phyloP scores from a whole-genome alignment of 1,140 invertebrate genomes.

The Neotoxoptera formosana region DNA sequence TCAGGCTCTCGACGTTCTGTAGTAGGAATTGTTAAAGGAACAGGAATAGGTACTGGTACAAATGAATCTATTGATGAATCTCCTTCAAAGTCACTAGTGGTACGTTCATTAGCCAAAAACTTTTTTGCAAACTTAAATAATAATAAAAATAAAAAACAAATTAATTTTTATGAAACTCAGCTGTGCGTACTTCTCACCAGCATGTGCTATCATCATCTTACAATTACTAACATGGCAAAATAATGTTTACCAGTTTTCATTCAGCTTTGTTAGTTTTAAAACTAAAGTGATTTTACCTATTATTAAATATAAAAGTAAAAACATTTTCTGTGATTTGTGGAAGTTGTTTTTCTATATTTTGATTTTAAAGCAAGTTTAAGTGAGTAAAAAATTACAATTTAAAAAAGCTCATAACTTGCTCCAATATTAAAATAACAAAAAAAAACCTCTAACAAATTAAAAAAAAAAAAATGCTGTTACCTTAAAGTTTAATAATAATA shows the following conservation, averaged over 20 bases:
- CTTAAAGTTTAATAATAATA: not conserved
- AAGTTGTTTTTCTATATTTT: not conserved
- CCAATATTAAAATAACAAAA: not conserved
- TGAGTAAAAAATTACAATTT: not conserved
- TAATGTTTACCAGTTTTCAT: not conserved
- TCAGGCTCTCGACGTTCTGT: slow-evolving; percentile 40
- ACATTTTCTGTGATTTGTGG: too few relatives aligned
- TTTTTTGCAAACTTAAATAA: slow-evolving; percentile 55
- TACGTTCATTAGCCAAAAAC: slow-evolving; percentile 36
- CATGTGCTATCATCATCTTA: not conserved
- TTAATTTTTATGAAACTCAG: not conserved
- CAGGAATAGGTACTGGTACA: not conserved
- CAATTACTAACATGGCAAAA: not conserved
- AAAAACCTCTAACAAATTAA: not conserved
- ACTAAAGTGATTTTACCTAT: not conserved
- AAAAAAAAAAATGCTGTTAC: not conserved
- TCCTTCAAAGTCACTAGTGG: slow-evolving; percentile 42
- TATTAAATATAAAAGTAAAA: too few relatives aligned
- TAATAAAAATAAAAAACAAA: not conserved
- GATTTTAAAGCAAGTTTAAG: not conserved
- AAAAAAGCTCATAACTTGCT: not conserved
- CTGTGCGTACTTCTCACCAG: not conserved
- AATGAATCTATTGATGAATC: slow-evolving; percentile 53
- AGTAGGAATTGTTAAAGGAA: slow-evolving; percentile 30
- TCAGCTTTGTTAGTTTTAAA: not conserved